A percentile compares a stretch with the other conserved stretches of the same genome.
Conservation (phyloP, 2,888 invertebrate genomes). For the Protodeltote pygarga region DNA sequence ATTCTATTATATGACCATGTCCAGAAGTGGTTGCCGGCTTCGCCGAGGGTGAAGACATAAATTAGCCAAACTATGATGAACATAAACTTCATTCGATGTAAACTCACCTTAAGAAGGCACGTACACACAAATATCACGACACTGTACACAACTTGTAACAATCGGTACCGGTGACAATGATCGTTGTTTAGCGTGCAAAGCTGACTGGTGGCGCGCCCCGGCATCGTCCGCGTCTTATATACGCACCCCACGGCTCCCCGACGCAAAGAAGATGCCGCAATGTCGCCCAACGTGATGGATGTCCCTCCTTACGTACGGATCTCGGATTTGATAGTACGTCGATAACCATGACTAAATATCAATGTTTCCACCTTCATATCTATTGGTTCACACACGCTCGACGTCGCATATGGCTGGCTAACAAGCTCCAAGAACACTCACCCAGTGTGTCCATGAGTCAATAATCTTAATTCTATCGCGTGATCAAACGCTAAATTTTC, state of each 20-base stretch:
- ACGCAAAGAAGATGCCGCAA: constrained; percentile 72
- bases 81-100: constrained; percentile 1
- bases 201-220: constrained; percentile 78
- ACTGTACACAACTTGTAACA: constrained; percentile 66
- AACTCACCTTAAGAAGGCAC: constrained; percentile 68
- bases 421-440: constrained; percentile 30
- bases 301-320: constrained; percentile 59
- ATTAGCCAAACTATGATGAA: background rate
- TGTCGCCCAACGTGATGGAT: constrained; percentile 70
- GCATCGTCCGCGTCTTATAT: constrained; percentile 71
- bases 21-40: no score
- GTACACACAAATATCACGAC: constrained; percentile 69
- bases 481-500: constrained; percentile 61
- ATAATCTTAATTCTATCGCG: constrained; percentile 56
- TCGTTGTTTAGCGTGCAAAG: constrained; percentile 63
- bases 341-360: constrained; percentile 65
- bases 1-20: no score
- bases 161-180: constrained; percentile 63
- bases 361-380: constrained; percentile 38
- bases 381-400: constrained; percentile 30
- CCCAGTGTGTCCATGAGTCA: constrained; percentile 36
- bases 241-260: constrained; percentile 70
- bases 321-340: constrained; percentile 52
- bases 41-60: background rate
- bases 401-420: constrained; percentile 46